Base-by-base conservation (phyloP, 1,140 invertebrate species). In the Leptestheria dahalacensis region DNA sequence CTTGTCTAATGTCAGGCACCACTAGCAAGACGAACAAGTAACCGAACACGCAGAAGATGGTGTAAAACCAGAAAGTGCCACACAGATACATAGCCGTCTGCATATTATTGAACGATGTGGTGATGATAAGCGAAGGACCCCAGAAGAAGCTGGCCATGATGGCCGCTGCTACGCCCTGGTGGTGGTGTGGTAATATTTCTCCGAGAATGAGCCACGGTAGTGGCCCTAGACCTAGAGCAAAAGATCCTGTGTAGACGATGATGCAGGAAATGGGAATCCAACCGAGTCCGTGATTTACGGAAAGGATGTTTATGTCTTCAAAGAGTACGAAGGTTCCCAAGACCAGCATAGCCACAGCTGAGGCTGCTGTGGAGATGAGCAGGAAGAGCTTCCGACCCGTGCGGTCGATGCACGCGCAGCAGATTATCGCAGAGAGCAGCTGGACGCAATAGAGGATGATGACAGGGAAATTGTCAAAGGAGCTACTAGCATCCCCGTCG, bases 61-160 rank as follows among this genome's bases (percentile, higher is more conserved):
- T 50, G 48, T 62, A 52, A 51, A 62, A 59, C 61, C 61, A 62
- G 48, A 62, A 62, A 9, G 61, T 62, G 25, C 61, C 61, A 18
- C 54, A 62, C 55, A 57, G 33, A 49, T 62, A 62, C 61, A 62
- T 47, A 21, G 26, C 50, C 20, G 24, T 57, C 24, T 59, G 61
- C 61, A 62, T 59, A 24, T 46, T 48, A 6, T 26, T 29, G 12
- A 62, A 62, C 25, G 33, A 50, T 24, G 50, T 47, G 12, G 53
- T 62, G 11, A 62, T 48, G 3, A 48, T 47, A 18, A 62, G 20
- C 15, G 51, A 56, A 18, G 61, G 48, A 21, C 47, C 21, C 61
- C 61, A 62, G 50, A 58, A 62, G 21, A 62, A 49, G 2, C 25
- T 48, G 2, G 53, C 54, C 2, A 48, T 48, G 12, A 59, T 50